Evolutionary conservation across 2,797 vertebrate species (phyloP).

Genomic region (Semotilus atromaculatus): DNA sequence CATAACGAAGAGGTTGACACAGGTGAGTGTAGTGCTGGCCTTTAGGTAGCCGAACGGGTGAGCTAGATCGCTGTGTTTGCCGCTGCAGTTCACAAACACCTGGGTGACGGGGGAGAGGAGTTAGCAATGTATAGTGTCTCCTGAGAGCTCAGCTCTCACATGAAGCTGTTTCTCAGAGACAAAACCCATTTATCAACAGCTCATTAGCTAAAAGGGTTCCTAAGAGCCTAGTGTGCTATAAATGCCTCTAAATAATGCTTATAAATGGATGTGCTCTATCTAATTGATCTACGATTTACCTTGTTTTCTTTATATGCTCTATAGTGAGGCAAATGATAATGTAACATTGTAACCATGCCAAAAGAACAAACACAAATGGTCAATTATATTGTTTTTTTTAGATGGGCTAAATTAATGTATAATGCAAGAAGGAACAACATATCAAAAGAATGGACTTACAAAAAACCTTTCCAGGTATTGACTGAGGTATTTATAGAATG

Average conservation of each 20-base stretch:
- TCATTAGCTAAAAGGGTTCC: constrained; percentile 39
- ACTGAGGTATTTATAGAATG: neutral
- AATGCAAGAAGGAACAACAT: neutral
- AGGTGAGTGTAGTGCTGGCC: constrained; percentile 96
- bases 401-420: neutral
- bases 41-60: constrained; percentile 98
- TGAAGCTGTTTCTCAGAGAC: constrained; percentile 33
- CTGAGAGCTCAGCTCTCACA: constrained; percentile 33
- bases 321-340: neutral
- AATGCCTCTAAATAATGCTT: constrained; percentile 33
- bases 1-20: constrained; percentile 99
- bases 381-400: neutral
- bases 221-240: constrained; percentile 43
- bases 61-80: constrained; percentile 91
- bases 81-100: constrained; percentile 96
- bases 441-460: neutral
- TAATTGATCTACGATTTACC: constrained; percentile 13
- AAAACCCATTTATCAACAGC: constrained; percentile 38
- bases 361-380: neutral
- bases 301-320: neutral
- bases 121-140: constrained; percentile 42
- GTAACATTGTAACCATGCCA: neutral
- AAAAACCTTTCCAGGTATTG: neutral
- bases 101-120: constrained; percentile 64
- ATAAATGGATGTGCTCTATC: neutral